A percentile compares a stretch with the other conserved stretches of the same genome.
Conservation (phyloP, 2,113 vertebrate genomes). For the Pongo pygmaeus region DNA sequence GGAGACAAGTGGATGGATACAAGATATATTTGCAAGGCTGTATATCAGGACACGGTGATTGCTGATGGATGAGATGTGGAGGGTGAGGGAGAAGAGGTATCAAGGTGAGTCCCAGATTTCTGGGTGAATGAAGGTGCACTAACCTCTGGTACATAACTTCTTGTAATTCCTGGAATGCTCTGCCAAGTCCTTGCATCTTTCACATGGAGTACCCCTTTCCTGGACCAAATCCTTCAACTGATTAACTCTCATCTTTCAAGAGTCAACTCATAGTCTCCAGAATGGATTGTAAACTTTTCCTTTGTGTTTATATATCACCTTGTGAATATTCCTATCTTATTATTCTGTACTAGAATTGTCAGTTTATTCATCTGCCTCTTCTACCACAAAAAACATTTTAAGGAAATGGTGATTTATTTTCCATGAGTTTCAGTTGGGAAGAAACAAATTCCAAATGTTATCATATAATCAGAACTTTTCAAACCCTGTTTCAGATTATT, state of each 20-base stretch:
- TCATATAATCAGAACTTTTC: background rate
- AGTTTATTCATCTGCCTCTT: background rate
- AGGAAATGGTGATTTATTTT: constrained; percentile 17
- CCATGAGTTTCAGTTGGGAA: background rate
- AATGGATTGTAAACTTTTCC: background rate
- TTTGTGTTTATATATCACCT: background rate
- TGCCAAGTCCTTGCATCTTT: background rate
- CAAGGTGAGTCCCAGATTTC: background rate
- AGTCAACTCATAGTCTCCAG: background rate
- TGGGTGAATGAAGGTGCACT: background rate
- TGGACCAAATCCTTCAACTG: background rate
- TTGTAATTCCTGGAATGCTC: background rate
- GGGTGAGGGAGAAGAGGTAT: background rate
- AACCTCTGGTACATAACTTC: background rate
- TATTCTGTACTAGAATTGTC: background rate
- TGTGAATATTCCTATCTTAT: background rate
- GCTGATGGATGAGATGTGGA: background rate
- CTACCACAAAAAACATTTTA: background rate
- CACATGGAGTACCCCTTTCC: background rate
- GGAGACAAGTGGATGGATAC: background rate
- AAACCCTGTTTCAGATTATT: background rate
- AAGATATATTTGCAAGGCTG: background rate
- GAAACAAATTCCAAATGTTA: constrained; percentile 17
- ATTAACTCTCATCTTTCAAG: background rate
- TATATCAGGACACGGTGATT: background rate